Base-by-base conservation (phyloP, 2,797 vertebrate species). In the Microcaecilia unicolor region DNA sequence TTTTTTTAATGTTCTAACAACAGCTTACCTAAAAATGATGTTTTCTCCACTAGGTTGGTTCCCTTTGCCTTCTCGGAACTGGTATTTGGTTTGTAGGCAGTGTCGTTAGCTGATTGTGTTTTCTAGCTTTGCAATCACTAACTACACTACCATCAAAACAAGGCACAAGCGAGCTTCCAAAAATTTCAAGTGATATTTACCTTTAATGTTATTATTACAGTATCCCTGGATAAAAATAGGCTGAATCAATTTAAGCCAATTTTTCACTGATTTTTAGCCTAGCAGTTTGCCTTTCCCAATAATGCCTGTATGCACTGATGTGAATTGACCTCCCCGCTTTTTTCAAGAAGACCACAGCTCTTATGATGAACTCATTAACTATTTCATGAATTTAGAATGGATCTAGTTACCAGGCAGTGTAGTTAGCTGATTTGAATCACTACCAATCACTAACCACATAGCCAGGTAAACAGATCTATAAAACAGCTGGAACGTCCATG, bases 21-120 rank as follows among this genome's bases (percentile, higher is more conserved):
- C n/a, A n/a, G n/a, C n/a, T n/a, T n/a, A n/a, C n/a, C n/a, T n/a
- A n/a, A n/a, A n/a, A n/a, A n/a, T n/a, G n/a, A n/a, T n/a, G n/a
- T 27, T 19, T 31, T 38, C 24, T 58, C 5, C 43, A 25, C 6
- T 42, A 71, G 71, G 42, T 34, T 5, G 15, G 48, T 9, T 9
- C 4, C 3, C 10, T 20, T 10, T 12, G 16, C 28, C 34, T 6
- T 9, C 37, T 6, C 35, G 27, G 29, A 43, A 37, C 47, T 28
- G 41, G 82, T 80, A 67, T 83, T 86, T 81, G 85, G 81, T 88
- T 85, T 92, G 84, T 56, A 91, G 90, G 91, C 91, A 95, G 92
- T 93, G 91, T 81, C 73, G 78, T 90, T 91, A 91, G 81, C 79
- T 88, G 91, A 90, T 93, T 93, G 89, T 89, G 74, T 76, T 59